phyloP scores from a whole-genome alignment of 2,888 invertebrate genomes.

The Anthrax anthrax region DNA sequence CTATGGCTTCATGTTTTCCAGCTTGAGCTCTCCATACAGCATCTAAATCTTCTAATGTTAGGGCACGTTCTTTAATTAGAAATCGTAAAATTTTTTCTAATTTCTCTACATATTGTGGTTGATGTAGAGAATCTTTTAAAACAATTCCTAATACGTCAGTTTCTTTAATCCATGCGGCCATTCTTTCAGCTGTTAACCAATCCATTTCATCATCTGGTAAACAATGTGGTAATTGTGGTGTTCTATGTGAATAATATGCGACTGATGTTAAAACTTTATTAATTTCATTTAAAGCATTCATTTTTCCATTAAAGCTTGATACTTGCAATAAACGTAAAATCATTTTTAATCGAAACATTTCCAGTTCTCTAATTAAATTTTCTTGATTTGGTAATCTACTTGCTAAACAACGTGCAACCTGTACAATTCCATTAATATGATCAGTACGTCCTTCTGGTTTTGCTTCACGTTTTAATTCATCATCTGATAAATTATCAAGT shows the following conservation, averaged over 20 bases:
- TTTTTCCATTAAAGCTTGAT: conserved; percentile 96
- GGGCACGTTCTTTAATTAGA: conserved; percentile 83
- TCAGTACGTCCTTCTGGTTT: conserved; percentile 91
- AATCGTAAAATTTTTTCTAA: conserved; percentile 94
- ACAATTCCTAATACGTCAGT: conserved; percentile 92
- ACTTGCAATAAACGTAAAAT: conserved; percentile 85
- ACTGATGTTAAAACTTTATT: conserved; percentile 91
- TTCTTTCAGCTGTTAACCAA: conserved; percentile 85
- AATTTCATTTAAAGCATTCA: conserved; percentile 97
- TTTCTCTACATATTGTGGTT: conserved; percentile 95
- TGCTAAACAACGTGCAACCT: conserved; percentile 80
- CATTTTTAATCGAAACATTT: conserved; percentile 93
- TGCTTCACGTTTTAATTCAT: conserved; percentile 89
- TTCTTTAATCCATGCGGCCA: conserved; percentile 96
- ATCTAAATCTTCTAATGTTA: conserved; percentile 82
- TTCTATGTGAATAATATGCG: conserved; percentile 69
- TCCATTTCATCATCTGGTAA: conserved; percentile 68
- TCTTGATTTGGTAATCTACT: conserved; percentile 73
- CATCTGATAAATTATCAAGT: conserved; percentile 84
- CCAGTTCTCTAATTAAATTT: conserved; percentile 55
- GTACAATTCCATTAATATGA: conserved; percentile 85
- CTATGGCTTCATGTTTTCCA: conserved; percentile 96
- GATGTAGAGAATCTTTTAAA: conserved; percentile 87
- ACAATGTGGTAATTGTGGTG: conserved; percentile 46
- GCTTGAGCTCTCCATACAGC: conserved; percentile 95